phyloP scores from a whole-genome alignment of 2,797 vertebrate genomes.

The Microchirus variegatus region DNA sequence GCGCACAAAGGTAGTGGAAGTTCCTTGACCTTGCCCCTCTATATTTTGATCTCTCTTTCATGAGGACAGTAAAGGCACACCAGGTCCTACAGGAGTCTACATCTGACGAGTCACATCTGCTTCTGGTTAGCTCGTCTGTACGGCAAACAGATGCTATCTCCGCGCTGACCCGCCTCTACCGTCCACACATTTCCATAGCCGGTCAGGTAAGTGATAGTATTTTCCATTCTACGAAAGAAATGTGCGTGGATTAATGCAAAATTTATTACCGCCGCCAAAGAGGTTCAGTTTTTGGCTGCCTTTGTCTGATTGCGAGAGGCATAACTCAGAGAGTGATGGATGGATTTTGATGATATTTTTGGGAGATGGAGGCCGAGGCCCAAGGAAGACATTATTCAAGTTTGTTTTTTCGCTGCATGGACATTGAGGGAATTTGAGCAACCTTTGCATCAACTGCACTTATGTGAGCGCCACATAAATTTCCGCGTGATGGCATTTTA shows the following conservation, averaged over 20 bases:
- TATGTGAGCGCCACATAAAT: conserved; percentile 1
- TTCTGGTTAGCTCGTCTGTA: conserved; percentile 82
- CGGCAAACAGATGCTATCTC: conserved; percentile 79
- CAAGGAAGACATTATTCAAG: too few relatives aligned
- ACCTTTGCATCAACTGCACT: too few relatives aligned
- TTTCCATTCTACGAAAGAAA: conserved; percentile 47
- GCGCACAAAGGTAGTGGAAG: conserved; percentile 65
- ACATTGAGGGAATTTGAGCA: too few relatives aligned
- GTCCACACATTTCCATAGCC: conserved; percentile 66
- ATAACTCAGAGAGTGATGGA: too few relatives aligned
- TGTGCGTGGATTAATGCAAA: conserved; percentile 33
- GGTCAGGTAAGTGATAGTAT: conserved; percentile 55
- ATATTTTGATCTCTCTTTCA: conserved; percentile 77
- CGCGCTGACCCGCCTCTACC: conserved; percentile 76
- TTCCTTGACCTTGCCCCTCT: conserved; percentile 61
- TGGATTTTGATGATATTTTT: too few relatives aligned
- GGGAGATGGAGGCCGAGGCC: too few relatives aligned
- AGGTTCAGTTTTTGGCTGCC: too few relatives aligned
- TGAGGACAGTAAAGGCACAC: conserved; percentile 80
- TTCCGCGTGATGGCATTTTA: conserved; percentile 21
- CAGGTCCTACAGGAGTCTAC: conserved; percentile 79
- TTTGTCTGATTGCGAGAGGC: too few relatives aligned
- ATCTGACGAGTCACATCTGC: conserved; percentile 84
- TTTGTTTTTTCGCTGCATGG: too few relatives aligned
- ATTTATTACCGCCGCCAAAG: conserved; percentile 9